Evolutionary conservation across 2,797 vertebrate species (phyloP), one percentile per base, ranked within the genome.

Genomic region (Gobionotothen gibberifrons): DNA sequence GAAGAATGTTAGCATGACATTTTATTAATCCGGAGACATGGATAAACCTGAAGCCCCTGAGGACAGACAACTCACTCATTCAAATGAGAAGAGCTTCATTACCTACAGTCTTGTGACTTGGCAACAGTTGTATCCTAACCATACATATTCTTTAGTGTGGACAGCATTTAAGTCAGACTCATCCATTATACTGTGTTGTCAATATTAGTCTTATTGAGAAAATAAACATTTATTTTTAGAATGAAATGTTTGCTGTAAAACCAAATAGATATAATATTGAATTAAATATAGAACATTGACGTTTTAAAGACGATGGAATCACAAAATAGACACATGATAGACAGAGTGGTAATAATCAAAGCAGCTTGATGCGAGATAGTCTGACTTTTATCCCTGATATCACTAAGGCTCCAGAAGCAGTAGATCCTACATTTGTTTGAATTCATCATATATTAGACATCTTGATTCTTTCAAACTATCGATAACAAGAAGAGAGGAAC

Each of bases 1-100:
- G 29, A 39, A 60, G 36, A 43, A 17, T 61, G n/a, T 36, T 21
- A 43, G 49, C 12, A 4, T 46, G 59, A 54, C 64, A 39, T 46
- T 13, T 55, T 39, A 68, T 51, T 77, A 71, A 69, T 52, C 51
- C n/a, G 14, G 52, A 58, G n/a, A 59, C 14, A 2, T 1, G 4
- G 16, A 42, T 12, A 3, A 58, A 72, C 65, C 65, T 16, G 61
- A 72, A 44, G 59, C 44, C n/a, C 26, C 66, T 15, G 59, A 70
- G 51, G 32, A 52, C 32, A 26, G 13, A 46, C 26, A 26, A 16
- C 21, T 53, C 60, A 22, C 52, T 73, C 59, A 52, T 68, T 65
- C 64, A 63, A 52, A 21, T 13, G 54, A 71, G 54, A 26, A 26
- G 48, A 43, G 47, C 42, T 56, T 82, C 63, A 73, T 77, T 67